Evolutionary conservation across 2,888 invertebrate species (phyloP), one percentile per base, ranked within the genome.

Genomic region (Aethes cnicana): DNA sequence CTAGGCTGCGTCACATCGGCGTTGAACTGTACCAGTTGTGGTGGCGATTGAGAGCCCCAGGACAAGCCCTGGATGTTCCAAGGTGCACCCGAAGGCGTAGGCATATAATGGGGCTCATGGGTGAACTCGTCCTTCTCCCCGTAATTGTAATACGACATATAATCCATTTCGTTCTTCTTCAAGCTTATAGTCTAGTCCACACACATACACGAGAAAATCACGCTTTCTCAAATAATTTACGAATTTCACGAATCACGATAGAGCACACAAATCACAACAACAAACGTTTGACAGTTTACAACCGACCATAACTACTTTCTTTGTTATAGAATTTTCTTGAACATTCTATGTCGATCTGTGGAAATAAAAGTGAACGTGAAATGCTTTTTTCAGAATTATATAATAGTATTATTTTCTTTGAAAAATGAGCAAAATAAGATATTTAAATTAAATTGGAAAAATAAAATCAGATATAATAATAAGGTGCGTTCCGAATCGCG

Each of bases 21-120:
- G 54, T 91, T 81, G 70, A 91, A 90, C 52, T 88, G 84, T 6
- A 90, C 86, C n/a, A 90, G 57, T 16, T 80, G 74, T 1, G 87
- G 86, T 0, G 87, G 84, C 7, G 83, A 74, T 1, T 74, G 68
- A 62, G 85, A 70, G 7, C 91, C 87, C 92, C 92, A 92, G 0
- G 91, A 74, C 59, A 92, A 69, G 6, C 84, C 81, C 52, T 91
- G 87, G 3, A 90, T 76, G 59, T 89, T 91, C 91, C 91, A 91
- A 0, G 90, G 89, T 1, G 72, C 55, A n/a, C 81, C 82, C 3
- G 86, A 74, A 6, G 90, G 89, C 9, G 66, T 76, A 3, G 88
- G 88, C 83, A 90, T 84, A 7, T 59, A 63, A 54, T 84, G 85
- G 0, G 77, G 66, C 39, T 74, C 80, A 17, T 72, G 63, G 17